Evolutionary conservation across 2,113 vertebrate genomes (phyloP).

Genomic region (Daboia siamensis): DNA sequence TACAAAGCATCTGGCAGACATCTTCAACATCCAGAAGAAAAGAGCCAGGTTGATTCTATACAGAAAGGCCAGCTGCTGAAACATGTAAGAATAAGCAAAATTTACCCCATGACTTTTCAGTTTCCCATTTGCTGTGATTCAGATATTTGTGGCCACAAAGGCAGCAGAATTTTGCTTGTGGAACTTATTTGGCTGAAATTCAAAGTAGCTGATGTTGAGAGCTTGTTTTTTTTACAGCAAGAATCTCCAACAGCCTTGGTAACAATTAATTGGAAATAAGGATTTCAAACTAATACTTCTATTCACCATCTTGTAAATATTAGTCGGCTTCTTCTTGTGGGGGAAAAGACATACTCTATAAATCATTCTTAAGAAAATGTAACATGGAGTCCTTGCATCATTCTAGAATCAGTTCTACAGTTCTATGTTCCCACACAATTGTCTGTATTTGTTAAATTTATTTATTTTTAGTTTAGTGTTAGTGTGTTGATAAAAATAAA

Average conservation of each 20-base stretch:
- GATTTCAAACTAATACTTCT: background rate
- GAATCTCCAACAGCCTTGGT: background rate
- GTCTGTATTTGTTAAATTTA: background rate
- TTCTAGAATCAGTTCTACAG: background rate
- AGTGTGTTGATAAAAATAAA: background rate
- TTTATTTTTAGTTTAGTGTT: background rate
- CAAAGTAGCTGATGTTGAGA: background rate
- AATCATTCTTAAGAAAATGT: background rate
- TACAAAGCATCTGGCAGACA: slow-evolving; percentile 3
- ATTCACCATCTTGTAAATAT: background rate
- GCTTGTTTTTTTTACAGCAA: background rate
- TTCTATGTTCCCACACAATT: background rate
- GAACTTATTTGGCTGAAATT: background rate
- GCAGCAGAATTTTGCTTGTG: background rate
- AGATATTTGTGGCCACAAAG: background rate
- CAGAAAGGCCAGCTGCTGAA: background rate
- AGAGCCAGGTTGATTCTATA: slow-evolving; percentile 1
- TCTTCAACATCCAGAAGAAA: background rate
- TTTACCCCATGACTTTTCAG: background rate
- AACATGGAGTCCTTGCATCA: background rate
- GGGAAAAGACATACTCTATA: background rate
- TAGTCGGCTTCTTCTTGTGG: background rate
- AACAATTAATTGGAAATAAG: slow-evolving; percentile 1
- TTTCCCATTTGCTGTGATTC: background rate
- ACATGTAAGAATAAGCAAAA: background rate